These are phyloP conservation scores for Dryobates pubescens DNA, from an alignment of 2,797 vertebrate genomes.

Conservation along the genomic window DNA sequence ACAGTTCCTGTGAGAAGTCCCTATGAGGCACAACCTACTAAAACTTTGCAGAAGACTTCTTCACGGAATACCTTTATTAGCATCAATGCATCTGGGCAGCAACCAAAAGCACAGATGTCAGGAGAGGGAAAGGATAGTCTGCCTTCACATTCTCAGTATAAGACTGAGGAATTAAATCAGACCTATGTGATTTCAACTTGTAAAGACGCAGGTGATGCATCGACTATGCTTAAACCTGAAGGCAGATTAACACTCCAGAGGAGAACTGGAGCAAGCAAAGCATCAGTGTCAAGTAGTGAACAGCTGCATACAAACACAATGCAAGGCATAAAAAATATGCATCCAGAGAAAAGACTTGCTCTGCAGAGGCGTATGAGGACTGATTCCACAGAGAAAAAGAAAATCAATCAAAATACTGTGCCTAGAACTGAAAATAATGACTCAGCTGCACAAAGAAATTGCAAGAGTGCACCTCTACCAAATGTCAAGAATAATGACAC, in stretches of 20 bases:
- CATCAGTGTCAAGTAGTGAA: slow-evolving; percentile 35
- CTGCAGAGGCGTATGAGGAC: slow-evolving; percentile 79
- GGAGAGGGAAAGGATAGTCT: slow-evolving; percentile 42
- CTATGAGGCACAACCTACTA: neutral
- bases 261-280: slow-evolving; percentile 75
- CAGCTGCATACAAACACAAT: slow-evolving; percentile 10
- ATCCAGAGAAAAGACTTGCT: slow-evolving; percentile 73
- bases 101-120: neutral
- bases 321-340: slow-evolving; percentile 44
- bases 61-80: neutral
- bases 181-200: slow-evolving; percentile 86
- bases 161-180: slow-evolving; percentile 77
- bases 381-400: slow-evolving; percentile 67
- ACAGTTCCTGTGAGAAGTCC: neutral
- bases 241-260: slow-evolving; percentile 82
- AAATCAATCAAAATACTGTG: neutral
- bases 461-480: slow-evolving; percentile 54
- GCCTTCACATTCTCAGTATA: slow-evolving; percentile 46
- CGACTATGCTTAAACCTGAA: slow-evolving; percentile 17
- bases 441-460: neutral
- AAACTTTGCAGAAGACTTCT: neutral
- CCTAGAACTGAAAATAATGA: neutral
- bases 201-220: slow-evolving; percentile 47
- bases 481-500: slow-evolving; percentile 8
- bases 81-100: neutral